Percentiles rank a stretch among this genome's conserved stretches.
phyloP scores from a whole-genome alignment of 92 coral and sea anemone species.

The Anthopleura xanthogrammica region DNA sequence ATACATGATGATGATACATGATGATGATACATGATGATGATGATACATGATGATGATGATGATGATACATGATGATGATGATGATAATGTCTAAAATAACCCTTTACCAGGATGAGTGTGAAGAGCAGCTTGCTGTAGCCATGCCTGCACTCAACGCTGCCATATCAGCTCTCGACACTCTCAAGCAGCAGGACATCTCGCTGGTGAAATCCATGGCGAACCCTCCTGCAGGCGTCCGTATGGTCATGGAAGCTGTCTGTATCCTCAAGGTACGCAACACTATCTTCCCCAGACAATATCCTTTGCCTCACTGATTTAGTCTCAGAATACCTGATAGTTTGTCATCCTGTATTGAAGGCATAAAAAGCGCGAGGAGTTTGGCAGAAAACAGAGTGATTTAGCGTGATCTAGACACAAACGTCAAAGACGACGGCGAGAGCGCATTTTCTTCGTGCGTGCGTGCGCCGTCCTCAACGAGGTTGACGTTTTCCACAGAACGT shows the following conservation, averaged over 20 bases:
- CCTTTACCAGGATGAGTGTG: constrained; percentile 82
- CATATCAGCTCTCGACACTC: constrained; percentile 83
- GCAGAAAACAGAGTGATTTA: too few relatives aligned
- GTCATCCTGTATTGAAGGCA: too few relatives aligned
- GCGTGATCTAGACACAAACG: too few relatives aligned
- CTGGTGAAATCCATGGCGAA: constrained; percentile 85
- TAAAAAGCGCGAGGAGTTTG: too few relatives aligned
- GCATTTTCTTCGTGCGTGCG: too few relatives aligned
- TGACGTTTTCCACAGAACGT: too few relatives aligned
- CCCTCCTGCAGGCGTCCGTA: constrained; percentile 98
- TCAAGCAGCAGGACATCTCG: constrained; percentile 86
- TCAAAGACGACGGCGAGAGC: too few relatives aligned
- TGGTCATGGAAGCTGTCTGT: constrained; percentile 99
- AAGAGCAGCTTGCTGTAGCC: constrained; percentile 91
- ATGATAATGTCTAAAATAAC: neutral
- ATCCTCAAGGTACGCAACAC: constrained; percentile 74
- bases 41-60: too few relatives aligned
- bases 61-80: too few relatives aligned
- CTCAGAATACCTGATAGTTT: too few relatives aligned
- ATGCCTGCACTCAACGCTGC: constrained; percentile 97
- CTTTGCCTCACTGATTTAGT: neutral
- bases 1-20: neutral
- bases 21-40: too few relatives aligned
- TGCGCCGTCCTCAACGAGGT: too few relatives aligned
- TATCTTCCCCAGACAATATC: neutral